A percentile compares a stretch with the other conserved stretches of the same genome.
phyloP scores from a whole-genome alignment of 2,888 invertebrate genomes.

The Dicyrtomina minuta region DNA sequence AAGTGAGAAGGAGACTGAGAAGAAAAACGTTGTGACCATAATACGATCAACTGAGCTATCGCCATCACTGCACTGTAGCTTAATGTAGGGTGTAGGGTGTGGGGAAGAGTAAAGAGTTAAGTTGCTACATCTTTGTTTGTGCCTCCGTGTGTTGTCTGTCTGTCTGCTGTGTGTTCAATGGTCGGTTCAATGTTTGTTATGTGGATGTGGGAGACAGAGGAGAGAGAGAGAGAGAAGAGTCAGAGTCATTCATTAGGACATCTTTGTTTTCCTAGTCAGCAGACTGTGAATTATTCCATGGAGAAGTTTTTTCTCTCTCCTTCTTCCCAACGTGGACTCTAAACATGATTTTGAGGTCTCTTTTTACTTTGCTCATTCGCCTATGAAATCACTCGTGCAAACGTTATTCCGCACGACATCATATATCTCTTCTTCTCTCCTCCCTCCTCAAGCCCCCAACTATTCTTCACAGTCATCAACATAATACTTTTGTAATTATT shows the following conservation, averaged over 20 bases:
- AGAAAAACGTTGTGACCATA: not conserved
- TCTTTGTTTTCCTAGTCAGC: slow-evolving; percentile 46
- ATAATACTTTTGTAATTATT: slow-evolving; percentile 38
- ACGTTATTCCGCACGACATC: slow-evolving; percentile 42
- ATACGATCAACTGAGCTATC: too few species aligned
- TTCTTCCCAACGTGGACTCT: slow-evolving; percentile 32
- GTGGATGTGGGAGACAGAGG: not conserved
- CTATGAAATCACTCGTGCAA: slow-evolving; percentile 49
- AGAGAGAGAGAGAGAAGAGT: not conserved
- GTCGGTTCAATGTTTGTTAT: too few species aligned
- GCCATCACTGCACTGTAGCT: not conserved
- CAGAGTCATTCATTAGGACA: slow-evolving; percentile 47
- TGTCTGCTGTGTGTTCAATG: too few species aligned
- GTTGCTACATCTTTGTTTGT: too few species aligned
- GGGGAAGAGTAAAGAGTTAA: too few species aligned
- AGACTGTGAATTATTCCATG: slow-evolving; percentile 45
- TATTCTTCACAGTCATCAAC: slow-evolving; percentile 33
- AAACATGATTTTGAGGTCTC: slow-evolving; percentile 39
- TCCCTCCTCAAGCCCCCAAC: slow-evolving; percentile 21
- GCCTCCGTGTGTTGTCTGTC: too few species aligned
- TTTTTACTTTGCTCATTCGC: slow-evolving; percentile 46
- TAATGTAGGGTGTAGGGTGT: not conserved
- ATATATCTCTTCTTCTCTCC: slow-evolving; percentile 29
- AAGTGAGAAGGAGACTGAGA: slow-evolving; percentile 9
- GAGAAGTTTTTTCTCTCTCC: slow-evolving; percentile 34